These are phyloP conservation scores for Temnothorax ravouxi DNA, from an alignment of 2,888 invertebrate species.

Conservation along the genomic window DNA sequence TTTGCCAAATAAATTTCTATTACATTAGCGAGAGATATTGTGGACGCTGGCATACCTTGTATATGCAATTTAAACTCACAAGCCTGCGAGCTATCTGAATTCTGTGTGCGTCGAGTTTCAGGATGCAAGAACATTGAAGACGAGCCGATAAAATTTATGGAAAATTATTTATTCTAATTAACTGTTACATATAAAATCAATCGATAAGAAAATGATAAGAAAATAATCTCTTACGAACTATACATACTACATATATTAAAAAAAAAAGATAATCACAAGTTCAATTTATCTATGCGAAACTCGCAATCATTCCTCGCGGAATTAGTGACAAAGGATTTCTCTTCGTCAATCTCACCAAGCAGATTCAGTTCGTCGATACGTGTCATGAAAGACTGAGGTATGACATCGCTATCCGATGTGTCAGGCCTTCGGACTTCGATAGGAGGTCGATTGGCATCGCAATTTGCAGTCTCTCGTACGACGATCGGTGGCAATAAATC, in stretches of 20 bases:
- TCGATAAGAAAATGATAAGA: constrained; percentile 16
- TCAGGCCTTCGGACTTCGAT: background rate
- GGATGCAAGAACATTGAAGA: background rate
- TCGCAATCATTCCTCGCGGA: constrained; percentile 56
- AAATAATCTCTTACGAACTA: background rate
- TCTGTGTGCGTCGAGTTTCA: background rate
- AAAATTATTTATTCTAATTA: constrained; percentile 31
- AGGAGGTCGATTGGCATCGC: background rate
- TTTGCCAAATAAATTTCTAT: constrained; percentile 9
- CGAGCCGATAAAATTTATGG: background rate
- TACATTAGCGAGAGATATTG: constrained; percentile 5
- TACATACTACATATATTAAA: background rate
- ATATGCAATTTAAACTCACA: background rate
- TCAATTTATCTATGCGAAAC: constrained; percentile 78
- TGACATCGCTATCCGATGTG: background rate
- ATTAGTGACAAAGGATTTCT: constrained; percentile 58
- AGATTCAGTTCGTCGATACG: constrained; percentile 80
- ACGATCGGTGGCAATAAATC: constrained; percentile 68
- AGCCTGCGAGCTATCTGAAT: background rate
- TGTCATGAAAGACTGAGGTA: constrained; percentile 69
- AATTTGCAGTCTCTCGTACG: background rate
- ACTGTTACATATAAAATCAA: constrained; percentile 1
- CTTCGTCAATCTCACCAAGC: constrained; percentile 75
- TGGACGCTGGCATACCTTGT: background rate
- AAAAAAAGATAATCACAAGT: constrained; percentile 71